Evolutionary conservation across 2,888 invertebrate species (phyloP).

Genomic region (Protodeltote pygarga): DNA sequence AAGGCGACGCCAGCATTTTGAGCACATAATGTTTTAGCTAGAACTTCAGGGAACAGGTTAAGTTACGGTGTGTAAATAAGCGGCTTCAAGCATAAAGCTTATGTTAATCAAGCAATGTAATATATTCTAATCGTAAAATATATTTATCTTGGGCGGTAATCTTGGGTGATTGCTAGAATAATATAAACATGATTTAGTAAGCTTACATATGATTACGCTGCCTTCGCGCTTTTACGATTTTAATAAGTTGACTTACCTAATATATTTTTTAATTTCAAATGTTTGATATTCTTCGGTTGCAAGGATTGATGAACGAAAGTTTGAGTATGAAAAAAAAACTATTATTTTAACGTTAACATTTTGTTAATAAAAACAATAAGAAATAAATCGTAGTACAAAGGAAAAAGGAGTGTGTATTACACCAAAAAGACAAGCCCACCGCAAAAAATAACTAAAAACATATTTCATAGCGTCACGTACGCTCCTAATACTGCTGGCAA

Average conservation of each 20-base stretch:
- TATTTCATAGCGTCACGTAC: slow-evolving; percentile 71
- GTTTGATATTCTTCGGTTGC: too few relatives aligned
- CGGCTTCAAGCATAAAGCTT: slow-evolving; percentile 34
- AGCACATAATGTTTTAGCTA: slow-evolving; percentile 55
- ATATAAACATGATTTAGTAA: slow-evolving; percentile 27
- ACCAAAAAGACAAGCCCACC: slow-evolving; percentile 17
- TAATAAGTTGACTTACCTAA: too few relatives aligned
- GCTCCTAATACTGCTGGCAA: slow-evolving; percentile 75
- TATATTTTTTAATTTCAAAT: too few relatives aligned
- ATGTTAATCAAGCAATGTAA: slow-evolving; percentile 38
- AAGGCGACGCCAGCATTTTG: slow-evolving; percentile 62
- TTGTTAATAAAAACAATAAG: not conserved
- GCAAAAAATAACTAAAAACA: slow-evolving; percentile 49
- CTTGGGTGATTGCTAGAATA: slow-evolving; percentile 19
- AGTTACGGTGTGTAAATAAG: slow-evolving; percentile 24
- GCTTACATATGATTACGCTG: slow-evolving; percentile 21
- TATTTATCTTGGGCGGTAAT: slow-evolving; percentile 36
- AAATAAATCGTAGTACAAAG: slow-evolving; percentile 3
- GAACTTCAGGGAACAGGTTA: slow-evolving; percentile 42
- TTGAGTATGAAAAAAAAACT: not conserved
- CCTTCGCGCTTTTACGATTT: not conserved
- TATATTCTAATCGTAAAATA: slow-evolving; percentile 37
- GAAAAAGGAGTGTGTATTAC: slow-evolving; percentile 15
- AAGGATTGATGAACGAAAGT: not conserved
- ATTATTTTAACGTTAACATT: not conserved